Percentiles rank a stretch among this genome's conserved stretches.
phyloP scores from a whole-genome alignment of 2,113 vertebrate species.

The Gadus macrocephalus region DNA sequence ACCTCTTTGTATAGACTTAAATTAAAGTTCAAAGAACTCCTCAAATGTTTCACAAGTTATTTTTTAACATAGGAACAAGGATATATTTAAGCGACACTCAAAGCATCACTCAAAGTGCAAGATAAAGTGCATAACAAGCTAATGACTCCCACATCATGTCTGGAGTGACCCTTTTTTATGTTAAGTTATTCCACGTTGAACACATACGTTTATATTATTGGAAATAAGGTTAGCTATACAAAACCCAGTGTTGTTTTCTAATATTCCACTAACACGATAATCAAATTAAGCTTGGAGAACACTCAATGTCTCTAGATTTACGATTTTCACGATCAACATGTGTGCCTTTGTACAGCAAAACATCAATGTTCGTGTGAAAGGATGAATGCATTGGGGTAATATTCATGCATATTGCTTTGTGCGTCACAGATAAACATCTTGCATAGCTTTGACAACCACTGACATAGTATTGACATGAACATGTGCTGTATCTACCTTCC shows the following conservation, averaged over 20 bases:
- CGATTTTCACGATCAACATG: background rate
- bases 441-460: conserved; percentile 21
- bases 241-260: too few relatives aligned
- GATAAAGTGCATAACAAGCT: conserved; percentile 9
- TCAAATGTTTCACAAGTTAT: too few relatives aligned
- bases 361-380: conserved; percentile 15
- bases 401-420: conserved; percentile 40
- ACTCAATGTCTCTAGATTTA: background rate
- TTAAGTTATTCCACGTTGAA: too few relatives aligned
- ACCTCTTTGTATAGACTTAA: too few relatives aligned
- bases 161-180: background rate
- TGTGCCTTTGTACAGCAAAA: conserved; percentile 29
- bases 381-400: conserved; percentile 2
- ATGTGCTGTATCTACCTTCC: background rate
- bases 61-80: too few relatives aligned
- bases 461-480: conserved; percentile 7
- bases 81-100: too few relatives aligned
- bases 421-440: conserved; percentile 15
- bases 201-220: too few relatives aligned
- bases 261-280: too few relatives aligned
- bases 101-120: background rate
- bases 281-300: too few relatives aligned
- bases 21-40: too few relatives aligned
- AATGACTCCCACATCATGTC: background rate
- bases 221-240: too few relatives aligned